Evolutionary conservation across 2,113 vertebrate genomes (phyloP), one percentile per base, ranked within the genome.

Genomic region (Serilophus lunatus): DNA sequence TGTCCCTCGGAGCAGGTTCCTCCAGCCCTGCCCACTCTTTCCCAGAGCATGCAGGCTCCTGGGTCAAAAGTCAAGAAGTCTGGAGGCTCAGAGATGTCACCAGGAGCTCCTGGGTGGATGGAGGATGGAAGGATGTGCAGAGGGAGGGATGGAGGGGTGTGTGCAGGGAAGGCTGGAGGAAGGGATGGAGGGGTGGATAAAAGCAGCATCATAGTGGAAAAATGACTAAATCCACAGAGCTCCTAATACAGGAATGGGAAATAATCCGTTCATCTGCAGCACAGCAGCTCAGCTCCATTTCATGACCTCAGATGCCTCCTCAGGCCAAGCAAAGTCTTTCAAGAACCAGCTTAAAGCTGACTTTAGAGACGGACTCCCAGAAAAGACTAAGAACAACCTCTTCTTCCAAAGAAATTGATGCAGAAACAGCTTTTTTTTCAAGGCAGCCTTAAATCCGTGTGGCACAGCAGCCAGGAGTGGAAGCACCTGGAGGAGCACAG

Each of bases 241-340:
- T 86, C 36, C 74, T 91, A 93, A 94, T 22, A 65, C 56, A 79
- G 83, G 49, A 65, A 50, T 3, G 65, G 70, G 65, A 56, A 93
- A 86, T 95, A 97, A 95, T 92, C 94, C 15, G 2, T 79, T 79
- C 65, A 77, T 91, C 74, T 85, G 53, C 72, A 66, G 64, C 64
- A 1, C 68, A 24, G 65, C 88, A 68, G 81, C 81, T 95, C 91
- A 59, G 81, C 77, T 79, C 61, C 65, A 7, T 69, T 40, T 45
- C 38, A 1, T 87, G 87, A 95, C 87, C 93, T 92, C 89, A 65
- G 63, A 72, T 92, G 84, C 84, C 89, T 95, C 76, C 38, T 82
- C 35, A 47, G 66, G 63, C 45, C 78, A 8, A 80, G 63, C 38
- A 33, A 47, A 87, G 84, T 84, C 78, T 74, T 82, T 47, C 50